Evolutionary conservation across 2,797 vertebrate species (phyloP), one percentile per base, ranked within the genome.

Genomic region (Eleutherodactylus coqui): DNA sequence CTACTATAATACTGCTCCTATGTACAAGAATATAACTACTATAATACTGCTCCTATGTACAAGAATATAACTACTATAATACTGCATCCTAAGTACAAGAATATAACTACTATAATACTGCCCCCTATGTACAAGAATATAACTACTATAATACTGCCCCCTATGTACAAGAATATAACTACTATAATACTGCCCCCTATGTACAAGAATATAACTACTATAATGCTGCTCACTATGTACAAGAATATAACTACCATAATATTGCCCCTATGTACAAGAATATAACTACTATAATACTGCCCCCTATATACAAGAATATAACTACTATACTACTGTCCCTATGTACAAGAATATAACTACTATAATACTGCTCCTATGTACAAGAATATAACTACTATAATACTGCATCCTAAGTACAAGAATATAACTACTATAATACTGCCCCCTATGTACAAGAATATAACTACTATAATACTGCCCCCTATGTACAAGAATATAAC

Each of bases 81-180:
- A 58, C 55, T 58, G 55, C 55, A 5, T 8, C 55, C 55, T 27
- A 58, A n/a, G 55, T 58, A 58, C 55, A 58, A 58, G 55, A 58
- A 58, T 58, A 58, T n/a, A 58, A 58, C 55, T 58, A 58, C 55
- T 58, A 58, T 58, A 58, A 58, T 58, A 55, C 51, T 55, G 51
- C 21, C 9, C n/a, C 51, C 51, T 55, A 55, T 55, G 21, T 55
- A 55, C 51, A 55, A 55, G 51, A 55, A 55, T 55, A 55, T 55
- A 55, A 24, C 51, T 55, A n/a, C 51, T 55, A 55, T 55, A 55
- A 55, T 55, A 55, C 51, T 55, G 19, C n/a, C 21, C 2, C 51
- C 51, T 55, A 55, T 55, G 21, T 55, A 55, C 51, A 55, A 55
- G 51, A 55, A 55, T 55, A 55, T 55, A 55, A 55, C 51, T 55